Conservation (phyloP, 2,888 invertebrate species). For the Parnassius smintheus region DNA sequence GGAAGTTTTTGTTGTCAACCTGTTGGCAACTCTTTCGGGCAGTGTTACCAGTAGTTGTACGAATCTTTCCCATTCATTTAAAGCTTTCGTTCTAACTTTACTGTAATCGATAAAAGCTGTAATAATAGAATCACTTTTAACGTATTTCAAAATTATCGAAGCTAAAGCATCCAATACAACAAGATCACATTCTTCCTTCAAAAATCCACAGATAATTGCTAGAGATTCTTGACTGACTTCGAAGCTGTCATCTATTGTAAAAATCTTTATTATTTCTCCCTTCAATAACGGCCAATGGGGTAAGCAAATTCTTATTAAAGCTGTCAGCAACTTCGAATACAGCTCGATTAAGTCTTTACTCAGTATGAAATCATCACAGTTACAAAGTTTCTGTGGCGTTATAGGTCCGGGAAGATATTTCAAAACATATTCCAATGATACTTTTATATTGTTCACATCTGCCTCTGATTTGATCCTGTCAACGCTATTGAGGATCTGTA, state of each 20-base stretch:
- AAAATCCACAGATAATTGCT: slow-evolving; percentile 61
- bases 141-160: slow-evolving; percentile 65
- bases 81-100: slow-evolving; percentile 38
- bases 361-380: slow-evolving; percentile 64
- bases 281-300: slow-evolving; percentile 74
- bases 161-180: slow-evolving; percentile 56
- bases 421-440: slow-evolving; percentile 35
- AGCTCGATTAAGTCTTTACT: slow-evolving; percentile 57
- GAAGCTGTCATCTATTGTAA: slow-evolving; percentile 79
- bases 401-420: slow-evolving; percentile 78
- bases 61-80: slow-evolving; percentile 72
- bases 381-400: slow-evolving; percentile 84
- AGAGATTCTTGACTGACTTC: slow-evolving; percentile 72
- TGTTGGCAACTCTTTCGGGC: slow-evolving; percentile 87
- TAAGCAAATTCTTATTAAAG: slow-evolving; percentile 72
- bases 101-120: slow-evolving; percentile 66
- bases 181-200: slow-evolving; percentile 64
- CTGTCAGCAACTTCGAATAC: slow-evolving; percentile 76
- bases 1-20: slow-evolving; percentile 77
- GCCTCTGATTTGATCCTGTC: slow-evolving; percentile 52
- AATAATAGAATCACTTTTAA: slow-evolving; percentile 81
- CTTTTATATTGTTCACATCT: slow-evolving; percentile 46
- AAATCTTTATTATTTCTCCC: slow-evolving; percentile 62
- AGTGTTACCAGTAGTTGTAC: slow-evolving; percentile 84
- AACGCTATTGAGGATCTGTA: slow-evolving; percentile 51